A percentile compares a stretch with the other conserved stretches of the same genome.
Evolutionary conservation across 2,888 invertebrate species (phyloP).

Genomic region (Halocaridina rubra): DNA sequence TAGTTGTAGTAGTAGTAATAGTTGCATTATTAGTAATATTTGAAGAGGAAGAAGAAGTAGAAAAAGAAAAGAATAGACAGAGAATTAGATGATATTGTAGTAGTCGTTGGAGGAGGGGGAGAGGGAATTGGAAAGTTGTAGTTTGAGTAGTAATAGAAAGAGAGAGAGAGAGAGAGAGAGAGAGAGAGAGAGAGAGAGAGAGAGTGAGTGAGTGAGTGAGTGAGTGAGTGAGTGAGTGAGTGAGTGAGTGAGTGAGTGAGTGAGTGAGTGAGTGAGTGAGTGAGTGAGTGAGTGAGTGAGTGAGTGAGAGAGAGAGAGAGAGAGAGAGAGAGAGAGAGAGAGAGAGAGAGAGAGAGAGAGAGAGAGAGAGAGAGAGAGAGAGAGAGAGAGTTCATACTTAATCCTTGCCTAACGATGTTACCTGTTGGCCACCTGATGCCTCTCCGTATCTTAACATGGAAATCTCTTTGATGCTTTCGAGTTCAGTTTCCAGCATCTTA

Average conservation of each 20-base stretch:
- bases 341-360: conserved; percentile 6
- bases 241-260: neutral
- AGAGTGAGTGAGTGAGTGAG: neutral
- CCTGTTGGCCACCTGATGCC: neutral
- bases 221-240: neutral
- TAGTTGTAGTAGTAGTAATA: too few species aligned
- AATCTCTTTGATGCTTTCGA: neutral
- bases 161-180: neutral
- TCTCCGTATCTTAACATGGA: neutral
- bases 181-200: neutral
- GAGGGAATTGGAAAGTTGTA: neutral
- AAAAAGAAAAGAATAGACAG: neutral
- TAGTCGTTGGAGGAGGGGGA: too few species aligned
- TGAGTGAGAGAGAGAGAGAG: neutral
- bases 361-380: neutral
- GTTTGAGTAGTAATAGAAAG: neutral
- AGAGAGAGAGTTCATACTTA: neutral
- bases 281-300: neutral
- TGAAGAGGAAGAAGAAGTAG: neutral
- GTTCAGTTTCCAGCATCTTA: neutral
- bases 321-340: neutral
- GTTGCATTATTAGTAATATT: too few species aligned
- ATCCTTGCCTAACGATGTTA: neutral
- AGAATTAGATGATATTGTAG: too few species aligned
- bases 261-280: neutral